Conservation (phyloP, 2,888 invertebrate species). For the Aspidapion aeneum region DNA sequence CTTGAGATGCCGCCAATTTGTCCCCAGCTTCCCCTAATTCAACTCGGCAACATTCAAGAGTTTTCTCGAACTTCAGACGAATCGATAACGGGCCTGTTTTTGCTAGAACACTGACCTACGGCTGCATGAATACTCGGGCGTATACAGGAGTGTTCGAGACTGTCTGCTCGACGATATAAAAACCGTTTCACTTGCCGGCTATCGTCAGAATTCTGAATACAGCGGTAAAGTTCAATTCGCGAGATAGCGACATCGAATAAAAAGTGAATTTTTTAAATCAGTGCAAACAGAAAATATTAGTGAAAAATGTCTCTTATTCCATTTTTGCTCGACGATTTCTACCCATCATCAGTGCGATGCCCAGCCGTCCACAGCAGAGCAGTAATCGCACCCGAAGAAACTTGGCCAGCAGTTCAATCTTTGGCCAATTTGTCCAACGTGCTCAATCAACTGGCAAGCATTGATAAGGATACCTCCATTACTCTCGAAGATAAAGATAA, state of each 20-base stretch:
- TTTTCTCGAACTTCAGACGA: not conserved
- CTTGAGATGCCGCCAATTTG: no score
- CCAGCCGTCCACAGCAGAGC: not conserved
- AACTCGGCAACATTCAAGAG: not conserved
- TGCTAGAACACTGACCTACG: not conserved
- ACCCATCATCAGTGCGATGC: not conserved
- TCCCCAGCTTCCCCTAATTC: no score
- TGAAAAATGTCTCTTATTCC: not conserved
- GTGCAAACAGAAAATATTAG: not conserved
- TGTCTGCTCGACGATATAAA: not conserved
- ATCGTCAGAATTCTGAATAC: not conserved
- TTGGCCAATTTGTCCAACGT: not conserved
- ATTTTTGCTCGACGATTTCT: not conserved
- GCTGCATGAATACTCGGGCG: not conserved
- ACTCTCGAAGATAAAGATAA: not conserved
- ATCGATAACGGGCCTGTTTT: not conserved
- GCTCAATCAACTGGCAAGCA: not conserved
- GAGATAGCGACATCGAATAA: no score
- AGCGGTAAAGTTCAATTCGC: not conserved
- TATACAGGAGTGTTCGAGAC: not conserved
- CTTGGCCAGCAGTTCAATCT: not conserved
- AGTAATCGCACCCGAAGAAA: not conserved
- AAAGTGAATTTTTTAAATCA: not conserved
- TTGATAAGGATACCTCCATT: not conserved
- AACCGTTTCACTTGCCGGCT: not conserved